Percentiles rank a stretch among this genome's conserved stretches.
These are phyloP conservation scores for Heliconius hewitsoni DNA, from an alignment of 1,140 invertebrate species.

Conservation along the genomic window DNA sequence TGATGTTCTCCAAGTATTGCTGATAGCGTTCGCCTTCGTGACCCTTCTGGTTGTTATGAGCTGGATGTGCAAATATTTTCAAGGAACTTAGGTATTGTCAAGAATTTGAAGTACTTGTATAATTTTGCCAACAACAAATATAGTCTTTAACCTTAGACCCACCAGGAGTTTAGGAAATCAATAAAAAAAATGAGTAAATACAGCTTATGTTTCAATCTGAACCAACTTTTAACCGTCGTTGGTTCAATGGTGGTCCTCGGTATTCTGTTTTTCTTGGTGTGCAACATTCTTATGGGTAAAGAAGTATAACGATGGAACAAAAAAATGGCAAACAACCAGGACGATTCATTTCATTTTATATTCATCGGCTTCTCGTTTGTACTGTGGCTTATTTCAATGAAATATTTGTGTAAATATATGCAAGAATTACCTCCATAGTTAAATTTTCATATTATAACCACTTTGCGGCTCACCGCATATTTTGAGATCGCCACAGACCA, in stretches of 20 bases:
- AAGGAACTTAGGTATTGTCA: slow-evolving; percentile 39
- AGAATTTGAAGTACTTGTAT: neutral
- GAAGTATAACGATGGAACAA: neutral
- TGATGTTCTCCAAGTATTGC: slow-evolving; percentile 54
- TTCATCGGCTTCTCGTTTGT: slow-evolving; percentile 48
- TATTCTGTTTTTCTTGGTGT: slow-evolving; percentile 45
- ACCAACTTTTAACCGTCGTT: slow-evolving; percentile 43
- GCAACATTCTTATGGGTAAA: slow-evolving; percentile 38
- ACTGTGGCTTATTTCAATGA: slow-evolving; percentile 45
- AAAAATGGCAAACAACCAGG: neutral
- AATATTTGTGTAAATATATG: slow-evolving; percentile 44
- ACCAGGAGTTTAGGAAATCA: neutral
- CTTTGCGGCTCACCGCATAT: slow-evolving; percentile 35
- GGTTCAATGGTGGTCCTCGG: slow-evolving; percentile 45
- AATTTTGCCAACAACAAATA: neutral
- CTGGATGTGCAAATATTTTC: slow-evolving; percentile 69
- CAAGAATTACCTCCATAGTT: slow-evolving; percentile 22
- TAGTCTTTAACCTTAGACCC: neutral
- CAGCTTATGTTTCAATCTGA: slow-evolving; percentile 30
- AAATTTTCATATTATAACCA: slow-evolving; percentile 32
- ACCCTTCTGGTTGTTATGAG: slow-evolving; percentile 57
- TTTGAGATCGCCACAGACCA: slow-evolving; percentile 39
- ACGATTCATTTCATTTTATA: slow-evolving; percentile 35
- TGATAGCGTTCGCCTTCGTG: slow-evolving; percentile 61
- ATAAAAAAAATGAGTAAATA: slow-evolving; percentile 25